phyloP scores from a whole-genome alignment of 30 jellyfish, hydroid and myxozoan species.

The Mastigias papua region DNA sequence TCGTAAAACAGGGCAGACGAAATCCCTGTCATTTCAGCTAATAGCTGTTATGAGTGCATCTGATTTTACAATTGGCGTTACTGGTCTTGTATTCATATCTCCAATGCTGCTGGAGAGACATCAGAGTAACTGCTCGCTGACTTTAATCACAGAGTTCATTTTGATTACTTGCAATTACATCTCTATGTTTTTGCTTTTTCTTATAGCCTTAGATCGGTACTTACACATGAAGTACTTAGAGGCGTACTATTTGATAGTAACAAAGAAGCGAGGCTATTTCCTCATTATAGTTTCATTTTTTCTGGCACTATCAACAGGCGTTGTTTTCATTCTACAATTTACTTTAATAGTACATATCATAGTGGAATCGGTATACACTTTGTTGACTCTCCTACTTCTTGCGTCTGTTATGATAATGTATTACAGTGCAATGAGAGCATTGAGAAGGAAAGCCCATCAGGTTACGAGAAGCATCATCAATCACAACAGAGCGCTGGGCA shows the following conservation, averaged over 20 bases:
- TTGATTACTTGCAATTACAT: neutral
- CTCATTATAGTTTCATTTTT: neutral
- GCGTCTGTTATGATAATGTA: neutral
- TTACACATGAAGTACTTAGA: neutral
- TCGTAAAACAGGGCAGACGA: neutral
- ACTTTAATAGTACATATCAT: neutral
- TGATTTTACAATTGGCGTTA: neutral
- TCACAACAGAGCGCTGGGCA: neutral
- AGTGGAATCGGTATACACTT: neutral
- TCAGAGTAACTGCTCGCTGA: neutral
- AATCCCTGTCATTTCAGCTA: neutral
- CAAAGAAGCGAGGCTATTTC: neutral
- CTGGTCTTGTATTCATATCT: neutral
- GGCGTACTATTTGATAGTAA: neutral
- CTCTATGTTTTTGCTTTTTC: neutral
- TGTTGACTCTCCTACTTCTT: neutral
- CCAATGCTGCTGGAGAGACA: neutral
- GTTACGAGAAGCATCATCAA: neutral
- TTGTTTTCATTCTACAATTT: neutral
- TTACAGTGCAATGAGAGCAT: neutral
- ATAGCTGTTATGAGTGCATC: neutral
- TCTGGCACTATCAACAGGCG: neutral
- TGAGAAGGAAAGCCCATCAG: neutral
- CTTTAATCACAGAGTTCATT: neutral
- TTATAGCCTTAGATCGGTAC: neutral